A percentile compares a stretch with the other conserved stretches of the same genome.
Conservation (phyloP, 1,140 invertebrate species). For the Phenacoccus solenopsis region DNA sequence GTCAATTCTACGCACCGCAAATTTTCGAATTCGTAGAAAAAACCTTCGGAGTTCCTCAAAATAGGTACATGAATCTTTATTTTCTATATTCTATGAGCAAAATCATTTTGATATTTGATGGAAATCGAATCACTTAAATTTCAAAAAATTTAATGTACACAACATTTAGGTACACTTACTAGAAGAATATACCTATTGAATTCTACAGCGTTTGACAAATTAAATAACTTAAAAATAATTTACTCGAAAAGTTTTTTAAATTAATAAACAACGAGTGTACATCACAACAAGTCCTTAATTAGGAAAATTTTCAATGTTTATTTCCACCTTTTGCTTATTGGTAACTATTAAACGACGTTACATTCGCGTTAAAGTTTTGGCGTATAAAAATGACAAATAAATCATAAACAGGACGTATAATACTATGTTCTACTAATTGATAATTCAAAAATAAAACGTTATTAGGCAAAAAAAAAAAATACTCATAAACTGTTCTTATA, state of each 20-base stretch:
- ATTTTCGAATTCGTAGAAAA: conserved; percentile 4
- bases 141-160: not conserved
- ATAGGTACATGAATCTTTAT: not conserved
- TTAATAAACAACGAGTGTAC: not conserved
- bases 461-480: too few relatives aligned
- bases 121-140: not conserved
- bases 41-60: not conserved
- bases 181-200: too few relatives aligned
- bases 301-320: not conserved
- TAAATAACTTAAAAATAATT: not conserved
- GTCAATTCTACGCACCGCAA: not conserved
- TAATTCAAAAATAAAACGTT: too few relatives aligned
- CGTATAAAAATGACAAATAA: not conserved
- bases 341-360: not conserved
- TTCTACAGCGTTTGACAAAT: not conserved
- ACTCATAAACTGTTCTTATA: too few relatives aligned
- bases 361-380: not conserved
- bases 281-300: not conserved
- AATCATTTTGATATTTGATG: too few relatives aligned
- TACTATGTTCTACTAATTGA: too few relatives aligned
- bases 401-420: not conserved
- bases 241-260: not conserved
- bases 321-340: not conserved
- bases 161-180: too few relatives aligned
- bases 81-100: not conserved